A percentile compares a stretch with the other conserved stretches of the same genome.
Evolutionary conservation across 2,797 vertebrate species (phyloP).

Genomic region (Lagorchestes hirsutus): DNA sequence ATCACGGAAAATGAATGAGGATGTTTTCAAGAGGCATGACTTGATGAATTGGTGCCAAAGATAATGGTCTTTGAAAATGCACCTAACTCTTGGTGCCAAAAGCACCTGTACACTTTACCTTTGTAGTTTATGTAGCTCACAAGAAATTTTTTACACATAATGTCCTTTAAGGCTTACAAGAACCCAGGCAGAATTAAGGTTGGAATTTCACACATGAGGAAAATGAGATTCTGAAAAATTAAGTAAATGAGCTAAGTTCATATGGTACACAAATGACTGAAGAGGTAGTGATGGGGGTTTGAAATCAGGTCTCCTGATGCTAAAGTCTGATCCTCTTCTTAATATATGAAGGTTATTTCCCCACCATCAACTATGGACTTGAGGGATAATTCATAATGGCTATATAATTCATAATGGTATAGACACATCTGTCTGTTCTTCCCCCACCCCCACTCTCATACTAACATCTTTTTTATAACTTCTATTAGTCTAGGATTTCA

Average conservation of each 20-base stretch:
- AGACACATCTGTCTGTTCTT: background rate
- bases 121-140: background rate
- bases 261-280: background rate
- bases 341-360: background rate
- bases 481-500: background rate
- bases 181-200: background rate
- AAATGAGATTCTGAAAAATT: background rate
- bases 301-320: background rate
- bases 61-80: conserved; percentile 39
- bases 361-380: background rate
- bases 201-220: background rate
- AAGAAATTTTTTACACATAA: background rate
- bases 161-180: background rate
- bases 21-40: conserved; percentile 29
- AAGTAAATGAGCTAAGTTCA: background rate
- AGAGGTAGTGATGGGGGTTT: background rate
- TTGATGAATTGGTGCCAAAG: conserved; percentile 41
- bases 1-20: conserved; percentile 17
- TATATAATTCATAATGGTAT: conserved; percentile 5
- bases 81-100: conserved; percentile 6
- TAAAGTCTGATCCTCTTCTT: background rate
- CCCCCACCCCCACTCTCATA: background rate
- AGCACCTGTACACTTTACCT: background rate
- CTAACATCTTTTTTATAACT: background rate
- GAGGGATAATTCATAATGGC: background rate